Base-by-base conservation (phyloP, 92 coral and sea anemone genomes). In the Paragorgia papillata region DNA sequence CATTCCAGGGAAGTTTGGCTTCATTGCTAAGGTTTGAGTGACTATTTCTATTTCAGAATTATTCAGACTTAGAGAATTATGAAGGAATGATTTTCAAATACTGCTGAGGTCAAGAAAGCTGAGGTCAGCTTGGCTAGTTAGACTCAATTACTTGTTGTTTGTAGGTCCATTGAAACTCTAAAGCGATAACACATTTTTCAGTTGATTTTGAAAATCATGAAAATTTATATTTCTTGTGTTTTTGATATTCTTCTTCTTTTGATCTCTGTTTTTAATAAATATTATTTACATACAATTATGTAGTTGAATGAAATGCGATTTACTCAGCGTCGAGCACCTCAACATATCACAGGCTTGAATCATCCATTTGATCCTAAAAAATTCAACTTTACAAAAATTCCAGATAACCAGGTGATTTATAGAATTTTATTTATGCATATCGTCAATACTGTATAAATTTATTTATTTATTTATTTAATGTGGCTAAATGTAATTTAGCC, bases 321-420 rank as follows among this genome's bases (percentile, higher is more conserved):
- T 58, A 83, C 63, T 21, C 89, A 95, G 56, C 69, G 99, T 35
- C 82, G 99, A 49, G 84, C 83, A 46, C 97, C 99, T 1, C 91
- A 95, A 74, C 33, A 67, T 48, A 95, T 95, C 82, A 59, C 62
- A 41, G 87, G 95, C 59, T 81, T 95, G 10, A 79, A 83, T 25
- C 99, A 95, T 37, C 90, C 97, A 34, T 95, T 88, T 77, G 85
- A 95, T 71, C 79, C 88, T 10, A 67, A 74, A 27, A 91, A 83
- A 83, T 95, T 95, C 69, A 91, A 91, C 80, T 95, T 95, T 56
- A 95, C 90, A 33, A 95, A 95, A 81, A 90, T 95, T 33, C 65
- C 62, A 40, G 77, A 64, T n/a, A 83, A 81, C 65, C 97, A 95
- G 92, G 99, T 94, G 57, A 48, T 67, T 57, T 28, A 4, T 32